Evolutionary conservation across 2,888 invertebrate species (phyloP).

Genomic region (Lycophotia porphyrea): DNA sequence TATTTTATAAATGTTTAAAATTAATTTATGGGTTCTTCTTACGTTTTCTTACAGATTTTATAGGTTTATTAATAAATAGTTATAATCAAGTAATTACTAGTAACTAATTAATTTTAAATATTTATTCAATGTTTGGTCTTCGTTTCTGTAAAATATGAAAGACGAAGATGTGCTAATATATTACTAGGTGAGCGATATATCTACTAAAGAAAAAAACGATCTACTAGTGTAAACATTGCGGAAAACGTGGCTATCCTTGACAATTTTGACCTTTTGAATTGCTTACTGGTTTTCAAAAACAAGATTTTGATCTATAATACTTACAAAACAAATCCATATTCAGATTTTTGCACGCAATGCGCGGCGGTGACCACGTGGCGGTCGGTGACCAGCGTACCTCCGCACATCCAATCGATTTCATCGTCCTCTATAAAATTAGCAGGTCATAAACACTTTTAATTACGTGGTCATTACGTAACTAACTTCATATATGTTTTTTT

Average conservation of each 20-base stretch:
- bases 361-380: conserved; percentile 90
- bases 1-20: no score
- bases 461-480: not conserved
- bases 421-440: conserved; percentile 63
- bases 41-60: no score
- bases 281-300: conserved; percentile 27
- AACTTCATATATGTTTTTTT: not conserved
- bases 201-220: not conserved
- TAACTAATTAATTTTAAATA: no score
- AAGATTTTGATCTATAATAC: conserved; percentile 52
- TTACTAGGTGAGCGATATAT: no score
- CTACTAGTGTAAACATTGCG: not conserved
- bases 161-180: no score
- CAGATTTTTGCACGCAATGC: conserved; percentile 87
- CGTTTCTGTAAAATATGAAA: no score
- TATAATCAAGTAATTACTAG: no score
- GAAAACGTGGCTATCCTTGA: conserved; percentile 26
- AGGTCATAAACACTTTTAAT: not conserved
- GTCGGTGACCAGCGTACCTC: conserved; percentile 88
- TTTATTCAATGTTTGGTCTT: no score
- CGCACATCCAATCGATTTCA: conserved; percentile 85
- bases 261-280: conserved; percentile 15
- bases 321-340: conserved; percentile 82
- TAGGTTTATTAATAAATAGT: no score
- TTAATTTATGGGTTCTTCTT: no score